These are phyloP conservation scores for Plutella xylostella DNA, from an alignment of 2,888 invertebrate genomes.

Conservation along the genomic window DNA sequence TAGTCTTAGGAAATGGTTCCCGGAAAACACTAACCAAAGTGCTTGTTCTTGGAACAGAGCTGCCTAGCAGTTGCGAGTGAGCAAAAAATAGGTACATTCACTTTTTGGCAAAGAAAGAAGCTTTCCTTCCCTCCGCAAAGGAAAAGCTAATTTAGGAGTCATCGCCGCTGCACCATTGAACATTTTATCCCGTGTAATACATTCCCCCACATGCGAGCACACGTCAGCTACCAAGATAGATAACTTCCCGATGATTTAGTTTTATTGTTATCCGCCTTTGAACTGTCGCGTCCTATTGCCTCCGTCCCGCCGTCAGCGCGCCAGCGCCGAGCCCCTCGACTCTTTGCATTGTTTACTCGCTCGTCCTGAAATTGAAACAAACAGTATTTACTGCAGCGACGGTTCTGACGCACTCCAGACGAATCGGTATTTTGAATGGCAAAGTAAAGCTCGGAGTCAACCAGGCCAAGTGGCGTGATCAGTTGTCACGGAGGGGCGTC, in stretches of 20 bases:
- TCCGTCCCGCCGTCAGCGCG: slow-evolving; percentile 7
- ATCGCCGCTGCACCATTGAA: slow-evolving; percentile 50
- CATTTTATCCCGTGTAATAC: slow-evolving; percentile 49
- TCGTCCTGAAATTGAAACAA: neutral
- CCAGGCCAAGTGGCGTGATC: no score
- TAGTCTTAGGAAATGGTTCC: no score
- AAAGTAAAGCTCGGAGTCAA: no score
- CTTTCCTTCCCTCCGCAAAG: no score
- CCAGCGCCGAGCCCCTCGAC: no score
- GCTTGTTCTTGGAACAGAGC: neutral
- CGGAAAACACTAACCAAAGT: no score
- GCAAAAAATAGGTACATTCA: neutral
- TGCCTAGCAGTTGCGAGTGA: neutral
- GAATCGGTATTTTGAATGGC: no score
- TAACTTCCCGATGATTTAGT: slow-evolving; percentile 69
- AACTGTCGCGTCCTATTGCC: slow-evolving; percentile 35
- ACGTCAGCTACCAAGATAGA: slow-evolving; percentile 51
- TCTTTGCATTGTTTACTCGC: slow-evolving; percentile 3
- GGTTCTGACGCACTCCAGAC: no score
- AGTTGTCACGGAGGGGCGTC: no score
- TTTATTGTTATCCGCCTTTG: slow-evolving; percentile 64
- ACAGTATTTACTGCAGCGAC: no score
- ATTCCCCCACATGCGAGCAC: slow-evolving; percentile 43
- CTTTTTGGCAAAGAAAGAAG: no score
- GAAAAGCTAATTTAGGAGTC: slow-evolving; percentile 30